Percentiles rank a stretch among this genome's conserved stretches.
Conservation (phyloP, 2,113 vertebrate species). For the Gila orcuttii region DNA sequence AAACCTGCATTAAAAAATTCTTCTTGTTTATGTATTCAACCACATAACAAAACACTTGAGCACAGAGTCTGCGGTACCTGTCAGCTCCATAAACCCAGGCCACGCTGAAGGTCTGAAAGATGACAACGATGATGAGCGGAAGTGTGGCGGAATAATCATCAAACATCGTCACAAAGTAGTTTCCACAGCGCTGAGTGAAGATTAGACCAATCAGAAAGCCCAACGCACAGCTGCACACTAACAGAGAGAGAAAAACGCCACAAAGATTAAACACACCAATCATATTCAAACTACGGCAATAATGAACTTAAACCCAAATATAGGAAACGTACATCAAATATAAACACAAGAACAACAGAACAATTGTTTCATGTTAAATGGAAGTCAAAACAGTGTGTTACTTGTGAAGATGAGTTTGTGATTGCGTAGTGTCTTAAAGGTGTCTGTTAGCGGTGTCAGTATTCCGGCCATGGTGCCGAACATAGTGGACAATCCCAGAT, state of each 20-base stretch:
- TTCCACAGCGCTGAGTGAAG: slow-evolving; percentile 81
- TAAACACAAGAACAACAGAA: not conserved
- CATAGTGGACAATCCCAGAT: slow-evolving; percentile 78
- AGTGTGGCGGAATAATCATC: slow-evolving; percentile 80
- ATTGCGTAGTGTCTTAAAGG: slow-evolving; percentile 73
- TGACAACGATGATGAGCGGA: slow-evolving; percentile 79
- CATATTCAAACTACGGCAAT: slow-evolving; percentile 45
- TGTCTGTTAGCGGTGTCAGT: slow-evolving; percentile 80
- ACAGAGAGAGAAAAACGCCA: not conserved
- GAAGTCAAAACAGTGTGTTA: slow-evolving; percentile 51
- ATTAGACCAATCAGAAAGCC: slow-evolving; percentile 80
- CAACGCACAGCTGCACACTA: slow-evolving; percentile 73
- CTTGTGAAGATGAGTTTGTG: slow-evolving; percentile 78
- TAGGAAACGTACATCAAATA: not conserved
- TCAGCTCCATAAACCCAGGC: slow-evolving; percentile 84
- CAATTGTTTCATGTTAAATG: not conserved
- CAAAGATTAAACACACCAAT: slow-evolving; percentile 8
- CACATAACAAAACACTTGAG: not conserved
- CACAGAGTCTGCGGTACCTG: slow-evolving; percentile 67
- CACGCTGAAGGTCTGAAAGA: slow-evolving; percentile 81
- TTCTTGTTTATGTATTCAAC: not conserved
- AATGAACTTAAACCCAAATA: not conserved
- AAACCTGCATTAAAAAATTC: slow-evolving; percentile 70
- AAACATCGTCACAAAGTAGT: slow-evolving; percentile 85
- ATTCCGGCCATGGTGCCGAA: slow-evolving; percentile 82